Evolutionary conservation across 2,113 vertebrate species (phyloP).

Genomic region (Catharus bicknelli): DNA sequence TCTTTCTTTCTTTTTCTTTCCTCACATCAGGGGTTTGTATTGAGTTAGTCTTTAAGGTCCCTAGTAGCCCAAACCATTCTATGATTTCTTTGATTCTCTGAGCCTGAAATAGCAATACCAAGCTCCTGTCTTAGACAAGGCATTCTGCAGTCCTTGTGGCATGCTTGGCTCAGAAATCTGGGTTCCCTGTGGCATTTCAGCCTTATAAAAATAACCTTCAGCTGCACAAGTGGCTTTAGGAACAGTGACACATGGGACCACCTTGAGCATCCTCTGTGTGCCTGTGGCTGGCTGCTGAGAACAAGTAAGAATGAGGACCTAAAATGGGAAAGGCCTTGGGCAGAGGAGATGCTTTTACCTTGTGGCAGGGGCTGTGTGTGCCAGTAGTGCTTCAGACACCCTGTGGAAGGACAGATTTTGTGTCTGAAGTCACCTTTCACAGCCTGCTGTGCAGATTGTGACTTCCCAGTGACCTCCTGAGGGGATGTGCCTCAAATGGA

Average conservation of each 20-base stretch:
- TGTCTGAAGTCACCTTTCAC: not conserved
- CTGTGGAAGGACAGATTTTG: not conserved
- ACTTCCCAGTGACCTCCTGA: not conserved
- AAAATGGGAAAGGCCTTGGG: not conserved
- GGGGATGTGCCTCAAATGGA: not conserved
- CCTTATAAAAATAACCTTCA: not conserved
- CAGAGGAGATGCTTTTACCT: not conserved
- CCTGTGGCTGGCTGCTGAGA: not conserved
- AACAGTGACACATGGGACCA: not conserved
- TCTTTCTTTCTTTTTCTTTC: no score
- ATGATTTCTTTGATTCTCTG: not conserved
- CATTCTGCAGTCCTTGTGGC: not conserved
- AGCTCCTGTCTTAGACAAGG: not conserved
- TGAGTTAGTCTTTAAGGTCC: not conserved
- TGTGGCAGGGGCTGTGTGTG: not conserved
- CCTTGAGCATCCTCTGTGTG: not conserved
- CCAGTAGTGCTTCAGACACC: rapidly evolving
- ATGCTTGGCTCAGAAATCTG: rapidly evolving
- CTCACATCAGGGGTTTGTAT: not conserved
- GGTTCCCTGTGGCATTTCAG: not conserved
- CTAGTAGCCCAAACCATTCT: not conserved
- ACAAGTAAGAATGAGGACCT: not conserved
- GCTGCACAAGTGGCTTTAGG: not conserved
- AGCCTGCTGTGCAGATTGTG: not conserved
- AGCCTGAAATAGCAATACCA: not conserved